phyloP scores from a whole-genome alignment of 37 sponge, comb jelly and placozoan genomes.

The Cladorhizidae sp. region DNA sequence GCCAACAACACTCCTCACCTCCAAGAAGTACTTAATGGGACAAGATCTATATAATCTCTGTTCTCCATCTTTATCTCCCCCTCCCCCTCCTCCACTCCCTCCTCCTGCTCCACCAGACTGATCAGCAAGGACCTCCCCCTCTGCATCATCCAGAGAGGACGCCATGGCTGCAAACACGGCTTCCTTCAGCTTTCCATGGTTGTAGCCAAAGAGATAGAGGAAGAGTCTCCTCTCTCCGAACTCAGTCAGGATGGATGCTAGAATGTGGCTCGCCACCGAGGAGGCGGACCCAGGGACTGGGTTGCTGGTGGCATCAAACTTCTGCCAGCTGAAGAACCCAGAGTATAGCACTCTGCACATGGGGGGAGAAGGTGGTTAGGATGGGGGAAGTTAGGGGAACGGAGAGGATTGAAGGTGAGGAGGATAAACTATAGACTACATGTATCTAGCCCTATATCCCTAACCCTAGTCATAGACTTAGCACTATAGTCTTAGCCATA shows the following conservation, averaged over 20 bases:
- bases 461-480: no score
- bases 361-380: neutral
- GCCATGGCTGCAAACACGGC: conserved; percentile 30
- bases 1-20: conserved; percentile 23
- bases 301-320: neutral
- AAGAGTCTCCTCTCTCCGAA: conserved; percentile 65
- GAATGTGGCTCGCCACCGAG: conserved; percentile 53
- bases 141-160: neutral
- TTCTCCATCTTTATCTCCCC: conserved; percentile 18
- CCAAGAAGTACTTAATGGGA: conserved; percentile 50
- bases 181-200: neutral
- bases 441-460: no score
- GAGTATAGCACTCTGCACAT: conserved; percentile 40
- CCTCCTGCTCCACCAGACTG: conserved; percentile 3
- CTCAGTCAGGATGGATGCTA: conserved; percentile 53
- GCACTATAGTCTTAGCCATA: no score
- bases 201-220: conserved; percentile 58
- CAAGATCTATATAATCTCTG: conserved; percentile 8
- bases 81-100: conserved; percentile 14
- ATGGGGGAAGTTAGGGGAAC: neutral
- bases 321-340: conserved; percentile 58
- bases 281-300: conserved; percentile 54
- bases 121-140: conserved; percentile 8
- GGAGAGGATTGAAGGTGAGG: neutral
- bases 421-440: neutral